phyloP scores from a whole-genome alignment of 1,140 invertebrate species.

The Drosophila simulans region DNA sequence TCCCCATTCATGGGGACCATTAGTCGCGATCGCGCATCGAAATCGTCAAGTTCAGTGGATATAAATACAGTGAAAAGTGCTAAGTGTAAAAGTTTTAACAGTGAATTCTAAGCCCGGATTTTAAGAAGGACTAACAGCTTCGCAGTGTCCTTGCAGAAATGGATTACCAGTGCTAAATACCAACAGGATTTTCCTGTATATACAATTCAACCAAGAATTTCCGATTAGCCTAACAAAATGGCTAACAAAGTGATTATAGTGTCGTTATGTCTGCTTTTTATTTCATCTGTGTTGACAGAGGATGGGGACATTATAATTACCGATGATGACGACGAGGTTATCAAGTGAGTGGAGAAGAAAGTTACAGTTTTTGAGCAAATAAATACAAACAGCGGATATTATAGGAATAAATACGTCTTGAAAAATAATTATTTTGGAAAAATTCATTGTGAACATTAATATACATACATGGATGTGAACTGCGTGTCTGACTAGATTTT shows the following conservation, averaged over 20 bases:
- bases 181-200: conserved; percentile 8
- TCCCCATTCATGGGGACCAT: conserved; percentile 9
- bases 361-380: not conserved
- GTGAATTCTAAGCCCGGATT: conserved; percentile 1
- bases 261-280: conserved; percentile 38
- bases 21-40: conserved; percentile 53
- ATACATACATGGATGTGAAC: too few relatives aligned
- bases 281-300: conserved; percentile 37
- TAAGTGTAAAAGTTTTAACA: conserved; percentile 15
- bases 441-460: too few relatives aligned
- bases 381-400: too few relatives aligned
- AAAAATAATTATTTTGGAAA: too few relatives aligned
- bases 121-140: conserved; percentile 1
- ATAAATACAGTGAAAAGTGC: conserved; percentile 20
- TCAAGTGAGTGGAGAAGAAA: conserved; percentile 45
- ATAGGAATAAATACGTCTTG: too few relatives aligned
- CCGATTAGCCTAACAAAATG: conserved; percentile 35
- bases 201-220: not conserved
- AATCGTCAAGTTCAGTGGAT: conserved; percentile 24
- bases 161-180: conserved; percentile 51
- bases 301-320: conserved; percentile 63
- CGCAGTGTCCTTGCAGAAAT: conserved; percentile 18
- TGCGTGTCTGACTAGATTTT: too few relatives aligned
- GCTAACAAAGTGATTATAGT: conserved; percentile 39
- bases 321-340: conserved; percentile 61